Evolutionary conservation across 2,797 vertebrate species (phyloP), one percentile per base, ranked within the genome.

Genomic region (Enoplosus armatus): DNA sequence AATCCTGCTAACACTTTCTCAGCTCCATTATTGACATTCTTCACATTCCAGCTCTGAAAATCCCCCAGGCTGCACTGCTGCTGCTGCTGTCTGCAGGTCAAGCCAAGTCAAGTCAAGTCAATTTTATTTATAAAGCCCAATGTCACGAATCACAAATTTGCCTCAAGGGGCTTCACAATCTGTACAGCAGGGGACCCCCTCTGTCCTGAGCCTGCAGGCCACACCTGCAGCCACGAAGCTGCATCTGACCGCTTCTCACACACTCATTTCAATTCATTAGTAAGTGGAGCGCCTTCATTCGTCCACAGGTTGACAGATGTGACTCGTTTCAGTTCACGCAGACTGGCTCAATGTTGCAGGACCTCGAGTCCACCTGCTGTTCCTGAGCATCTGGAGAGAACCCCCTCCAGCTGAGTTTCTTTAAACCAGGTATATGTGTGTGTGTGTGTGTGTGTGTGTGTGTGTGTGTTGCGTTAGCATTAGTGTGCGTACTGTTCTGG

Each of bases 11-110:
- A 64, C 35, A 0, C 1, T 56, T 80, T 80, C 82, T 79, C 2
- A 83, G 79, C 85, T 85, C 67, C 77, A 58, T 67, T 85, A 61
- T 77, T 85, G 74, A 83, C 87, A 89, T 91, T 89, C 79, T 53
- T 82, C 73, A 82, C 80, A 92, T 92, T 90, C 87, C 88, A 31
- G 58, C 48, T 35, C 29, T 35, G 71, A 83, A 79, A 80, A 75
- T 87, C 84, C 80, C 75, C 59, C 72, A 74, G 67, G 37, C 15
- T 71, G 64, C 80, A 51, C 51, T 14, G 62, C 70, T 59, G 58
- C 72, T 8, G 53, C 29, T 20, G 59, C 37, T 11, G 41, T 26
- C 31, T 12, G 48, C 56, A 47, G 31, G 71, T 35, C 70, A 51
- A 4, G 3, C n/a, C 29, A 6, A 45, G 29, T 8, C 2, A 39